Evolutionary conservation across 2,888 invertebrate species (phyloP), one percentile per base, ranked within the genome.

Genomic region (Hemicrepidius hirtus): DNA sequence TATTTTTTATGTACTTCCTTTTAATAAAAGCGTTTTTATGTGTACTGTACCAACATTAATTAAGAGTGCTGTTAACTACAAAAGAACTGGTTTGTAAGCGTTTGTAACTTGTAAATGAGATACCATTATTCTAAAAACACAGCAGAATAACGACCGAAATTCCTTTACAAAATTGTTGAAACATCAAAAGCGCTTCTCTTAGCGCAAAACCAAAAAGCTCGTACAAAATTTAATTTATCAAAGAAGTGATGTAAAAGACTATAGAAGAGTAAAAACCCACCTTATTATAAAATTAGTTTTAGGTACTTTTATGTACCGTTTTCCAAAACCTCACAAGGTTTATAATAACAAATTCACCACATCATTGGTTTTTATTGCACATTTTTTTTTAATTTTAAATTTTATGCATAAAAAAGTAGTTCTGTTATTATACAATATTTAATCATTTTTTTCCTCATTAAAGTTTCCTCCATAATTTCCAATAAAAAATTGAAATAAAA

Each of bases 271-370:
- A 53, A 28, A n/a, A 53, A 53, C 57, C 21, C 37, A 60, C 60
- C 60, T 60, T 60, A 28, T 60, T 60, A 40, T 40, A 41, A 60
- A 60, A 44, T 60, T 60, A 44, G 24, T 60, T 60, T 60, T 37
- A 59, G 60, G 60, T 60, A 60, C 60, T 41, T 21, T 60, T 37
- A 41, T 13, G 60, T 60, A 60, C 60, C 60, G 44, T 28, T 41
- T 40, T 20, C 21, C 24, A 10, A 44, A 57, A 60, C 60, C 44
- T 24, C 20, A 20, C 6, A 20, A 16, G 46, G 46, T 46, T 46
- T 46, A 10, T 1, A 32, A 1, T 5, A 20, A 46, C 13, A 13
- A 13, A 28, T 4, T 28, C 53, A 53, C 28, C 53, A 53, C 53
- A 53, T 28, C 3, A 46, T 46, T n/a, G n/a, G 50, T 50, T 12